A percentile compares a stretch with the other conserved stretches of the same genome.
Evolutionary conservation across 92 coral and sea anemone genomes (phyloP).

Genomic region (Muricea muricata): DNA sequence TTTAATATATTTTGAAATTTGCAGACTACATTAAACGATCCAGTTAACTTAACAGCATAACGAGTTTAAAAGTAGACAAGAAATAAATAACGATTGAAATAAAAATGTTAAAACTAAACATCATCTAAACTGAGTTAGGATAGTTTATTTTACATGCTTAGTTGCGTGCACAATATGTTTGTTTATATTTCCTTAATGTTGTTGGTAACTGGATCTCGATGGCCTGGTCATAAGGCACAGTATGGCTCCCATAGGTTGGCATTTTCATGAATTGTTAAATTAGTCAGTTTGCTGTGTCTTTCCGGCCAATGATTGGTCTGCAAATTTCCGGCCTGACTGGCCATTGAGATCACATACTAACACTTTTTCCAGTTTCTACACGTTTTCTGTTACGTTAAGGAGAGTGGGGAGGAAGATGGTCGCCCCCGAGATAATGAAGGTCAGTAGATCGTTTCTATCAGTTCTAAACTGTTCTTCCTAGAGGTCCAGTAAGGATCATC

Average conservation of each 20-base stretch:
- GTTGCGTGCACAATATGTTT: too few species aligned
- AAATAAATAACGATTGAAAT: not conserved
- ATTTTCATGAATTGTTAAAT: too few species aligned
- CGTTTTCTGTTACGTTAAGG: constrained; percentile 49
- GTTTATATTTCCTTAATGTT: not conserved
- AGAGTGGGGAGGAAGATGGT: constrained; percentile 31
- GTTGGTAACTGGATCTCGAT: constrained; percentile 46
- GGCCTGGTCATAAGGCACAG: not conserved
- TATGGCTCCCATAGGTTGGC: not conserved
- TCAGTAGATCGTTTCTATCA: not conserved
- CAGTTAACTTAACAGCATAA: not conserved
- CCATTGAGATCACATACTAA: constrained; percentile 51
- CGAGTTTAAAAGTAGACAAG: not conserved
- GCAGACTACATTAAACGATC: constrained; percentile 16
- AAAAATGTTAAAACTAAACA: not conserved
- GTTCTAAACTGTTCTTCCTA: not conserved
- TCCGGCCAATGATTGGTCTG: not conserved
- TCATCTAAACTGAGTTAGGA: not conserved
- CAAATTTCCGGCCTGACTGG: constrained; percentile 21
- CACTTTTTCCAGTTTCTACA: constrained; percentile 51
- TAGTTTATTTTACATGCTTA: too few species aligned
- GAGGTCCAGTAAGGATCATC: not conserved
- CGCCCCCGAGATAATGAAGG: constrained; percentile 4
- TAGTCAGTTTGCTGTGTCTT: too few species aligned
- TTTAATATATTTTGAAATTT: not conserved